phyloP scores from a whole-genome alignment of 2,797 vertebrate species.

The Salarias fasciatus region DNA sequence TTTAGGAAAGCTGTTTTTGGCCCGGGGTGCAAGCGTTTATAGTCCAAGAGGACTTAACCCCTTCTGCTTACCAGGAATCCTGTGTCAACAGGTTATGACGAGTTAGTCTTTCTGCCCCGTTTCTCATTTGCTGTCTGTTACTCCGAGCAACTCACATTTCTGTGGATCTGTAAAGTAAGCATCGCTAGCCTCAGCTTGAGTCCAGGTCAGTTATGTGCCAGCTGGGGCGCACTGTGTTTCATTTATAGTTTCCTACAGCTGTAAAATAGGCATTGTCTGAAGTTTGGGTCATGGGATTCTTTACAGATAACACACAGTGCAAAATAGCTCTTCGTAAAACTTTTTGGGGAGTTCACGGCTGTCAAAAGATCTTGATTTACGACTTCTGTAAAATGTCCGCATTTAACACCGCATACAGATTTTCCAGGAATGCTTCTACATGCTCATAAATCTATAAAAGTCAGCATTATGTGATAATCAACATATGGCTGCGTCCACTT shows the following conservation, averaged over 20 bases:
- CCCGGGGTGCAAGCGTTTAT: slow-evolving; percentile 45
- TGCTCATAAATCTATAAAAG: slow-evolving; percentile 6
- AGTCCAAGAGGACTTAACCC: slow-evolving; percentile 45
- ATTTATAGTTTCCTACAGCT: background rate
- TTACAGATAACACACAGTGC: background rate
- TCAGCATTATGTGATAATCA: slow-evolving; percentile 1
- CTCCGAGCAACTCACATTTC: slow-evolving; percentile 25
- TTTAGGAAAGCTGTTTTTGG: slow-evolving; percentile 70
- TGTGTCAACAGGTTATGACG: slow-evolving; percentile 59
- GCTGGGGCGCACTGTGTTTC: background rate
- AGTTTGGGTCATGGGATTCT: slow-evolving; percentile 11
- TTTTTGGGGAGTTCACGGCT: slow-evolving; percentile 36
- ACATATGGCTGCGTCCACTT: slow-evolving; percentile 7
- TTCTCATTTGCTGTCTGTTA: slow-evolving; percentile 21
- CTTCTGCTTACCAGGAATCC: slow-evolving; percentile 37
- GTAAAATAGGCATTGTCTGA: background rate
- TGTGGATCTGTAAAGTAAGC: background rate
- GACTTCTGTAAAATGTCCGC: slow-evolving; percentile 28
- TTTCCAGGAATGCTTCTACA: slow-evolving; percentile 21
- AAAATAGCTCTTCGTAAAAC: slow-evolving; percentile 43
- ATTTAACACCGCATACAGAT: slow-evolving; percentile 20
- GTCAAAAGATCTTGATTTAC: slow-evolving; percentile 40
- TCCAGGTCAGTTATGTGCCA: background rate
- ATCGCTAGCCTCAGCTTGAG: background rate
- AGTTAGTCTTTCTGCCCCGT: slow-evolving; percentile 48